A percentile compares a stretch with the other conserved stretches of the same genome.
phyloP scores from a whole-genome alignment of 2,113 vertebrate species.

The Pedionomus torquatus region DNA sequence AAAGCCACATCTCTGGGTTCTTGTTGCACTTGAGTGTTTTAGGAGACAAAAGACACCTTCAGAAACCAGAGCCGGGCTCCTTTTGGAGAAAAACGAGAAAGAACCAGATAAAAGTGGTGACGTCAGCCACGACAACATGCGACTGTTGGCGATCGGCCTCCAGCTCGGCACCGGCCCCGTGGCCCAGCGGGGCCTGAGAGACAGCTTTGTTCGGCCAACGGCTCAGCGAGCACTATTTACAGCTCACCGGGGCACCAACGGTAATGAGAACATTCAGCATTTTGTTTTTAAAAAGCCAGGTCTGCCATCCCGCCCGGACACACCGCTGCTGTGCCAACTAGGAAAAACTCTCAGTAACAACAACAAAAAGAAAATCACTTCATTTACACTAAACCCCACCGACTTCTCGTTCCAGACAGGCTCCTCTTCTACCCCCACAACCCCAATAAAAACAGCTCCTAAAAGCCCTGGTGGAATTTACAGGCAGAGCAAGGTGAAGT shows the following conservation, averaged over 20 bases:
- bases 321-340: background rate
- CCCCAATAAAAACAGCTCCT: background rate
- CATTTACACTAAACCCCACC: background rate
- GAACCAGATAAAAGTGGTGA: background rate
- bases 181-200: background rate
- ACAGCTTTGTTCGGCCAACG: background rate
- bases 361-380: background rate
- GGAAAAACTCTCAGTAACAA: background rate
- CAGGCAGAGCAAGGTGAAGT: background rate
- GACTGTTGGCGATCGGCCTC: background rate
- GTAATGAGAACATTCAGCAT: background rate
- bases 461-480: background rate
- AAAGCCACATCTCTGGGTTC: background rate
- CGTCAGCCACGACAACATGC: background rate
- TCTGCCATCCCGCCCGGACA: background rate
- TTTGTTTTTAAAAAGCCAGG: background rate
- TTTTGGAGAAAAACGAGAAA: background rate
- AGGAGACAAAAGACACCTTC: conserved; percentile 10
- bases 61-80: background rate
- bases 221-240: too few species aligned
- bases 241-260: background rate
- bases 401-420: background rate
- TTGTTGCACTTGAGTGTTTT: background rate
- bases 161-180: background rate
- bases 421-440: background rate